These are phyloP conservation scores for Camponotus pennsylvanicus DNA, from an alignment of 1,140 invertebrate species.

Conservation along the genomic window DNA sequence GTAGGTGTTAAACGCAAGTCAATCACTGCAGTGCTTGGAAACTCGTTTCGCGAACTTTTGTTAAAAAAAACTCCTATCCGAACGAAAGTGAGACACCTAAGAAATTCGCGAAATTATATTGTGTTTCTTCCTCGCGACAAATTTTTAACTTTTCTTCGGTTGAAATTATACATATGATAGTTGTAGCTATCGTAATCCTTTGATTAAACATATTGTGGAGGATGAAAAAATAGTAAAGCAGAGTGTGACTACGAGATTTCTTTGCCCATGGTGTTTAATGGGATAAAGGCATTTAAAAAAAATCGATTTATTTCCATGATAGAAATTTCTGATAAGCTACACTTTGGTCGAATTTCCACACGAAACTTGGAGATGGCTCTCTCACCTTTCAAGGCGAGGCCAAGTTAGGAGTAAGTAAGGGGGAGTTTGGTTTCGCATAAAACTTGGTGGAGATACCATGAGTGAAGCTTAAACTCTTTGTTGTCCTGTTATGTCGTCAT, in stretches of 20 bases:
- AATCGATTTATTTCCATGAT: background rate
- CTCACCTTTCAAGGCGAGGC: constrained; percentile 31
- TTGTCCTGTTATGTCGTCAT: constrained; percentile 85
- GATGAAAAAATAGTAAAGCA: background rate
- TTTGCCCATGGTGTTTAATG: background rate
- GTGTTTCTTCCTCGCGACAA: background rate
- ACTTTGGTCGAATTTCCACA: background rate
- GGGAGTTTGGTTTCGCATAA: constrained; percentile 76
- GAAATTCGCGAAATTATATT: background rate
- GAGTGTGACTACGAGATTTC: background rate
- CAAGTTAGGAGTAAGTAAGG: constrained; percentile 67
- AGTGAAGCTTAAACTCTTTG: constrained; percentile 84
- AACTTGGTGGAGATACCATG: constrained; percentile 79
- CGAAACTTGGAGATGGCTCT: background rate
- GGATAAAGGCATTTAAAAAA: background rate
- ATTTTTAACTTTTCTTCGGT: background rate
- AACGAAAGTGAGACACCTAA: constrained; percentile 13
- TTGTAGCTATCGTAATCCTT: background rate
- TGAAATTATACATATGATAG: background rate
- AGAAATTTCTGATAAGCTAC: background rate
- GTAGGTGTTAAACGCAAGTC: background rate
- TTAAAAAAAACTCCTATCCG: background rate
- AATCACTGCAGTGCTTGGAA: background rate
- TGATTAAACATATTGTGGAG: background rate
- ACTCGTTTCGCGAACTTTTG: constrained; percentile 18